These are phyloP conservation scores for Meliscaeva auricollis DNA, from an alignment of 2,888 invertebrate genomes.

Conservation along the genomic window DNA sequence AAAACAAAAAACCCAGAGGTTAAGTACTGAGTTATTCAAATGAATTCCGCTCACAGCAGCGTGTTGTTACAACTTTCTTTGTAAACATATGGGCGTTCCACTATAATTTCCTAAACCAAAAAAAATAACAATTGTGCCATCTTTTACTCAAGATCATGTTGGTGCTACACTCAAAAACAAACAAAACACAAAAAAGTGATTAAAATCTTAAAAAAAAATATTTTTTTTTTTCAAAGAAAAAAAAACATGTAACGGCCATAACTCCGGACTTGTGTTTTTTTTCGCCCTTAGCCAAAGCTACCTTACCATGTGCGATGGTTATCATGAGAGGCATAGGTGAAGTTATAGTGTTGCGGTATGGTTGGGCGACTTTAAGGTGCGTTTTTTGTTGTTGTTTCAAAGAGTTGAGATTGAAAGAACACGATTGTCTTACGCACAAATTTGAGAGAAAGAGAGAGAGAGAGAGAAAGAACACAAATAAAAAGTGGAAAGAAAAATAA, in stretches of 20 bases:
- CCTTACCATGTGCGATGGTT: conserved; percentile 55
- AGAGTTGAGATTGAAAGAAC: background rate
- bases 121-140: conserved; percentile 8
- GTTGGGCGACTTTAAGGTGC: conserved; percentile 61
- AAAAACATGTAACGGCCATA: conserved; percentile 29
- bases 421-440: conserved; percentile 57
- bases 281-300: conserved; percentile 61
- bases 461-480: background rate
- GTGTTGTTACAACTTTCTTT: conserved; percentile 61
- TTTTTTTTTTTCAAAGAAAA: conserved; percentile 24
- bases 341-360: conserved; percentile 23
- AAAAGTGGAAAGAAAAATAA: too few species aligned
- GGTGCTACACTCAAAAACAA: conserved; percentile 21
- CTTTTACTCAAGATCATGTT: conserved; percentile 29
- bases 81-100: conserved; percentile 63
- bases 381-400: background rate
- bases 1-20: conserved; percentile 13
- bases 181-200: conserved; percentile 40
- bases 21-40: conserved; percentile 51
- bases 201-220: conserved; percentile 35
- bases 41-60: conserved; percentile 37
- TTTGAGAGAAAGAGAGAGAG: background rate
- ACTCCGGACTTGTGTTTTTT: conserved; percentile 32
- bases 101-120: conserved; percentile 18
- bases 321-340: conserved; percentile 34